phyloP scores from a whole-genome alignment of 2,113 vertebrate species.

The Psilopsiagon aurifrons region DNA sequence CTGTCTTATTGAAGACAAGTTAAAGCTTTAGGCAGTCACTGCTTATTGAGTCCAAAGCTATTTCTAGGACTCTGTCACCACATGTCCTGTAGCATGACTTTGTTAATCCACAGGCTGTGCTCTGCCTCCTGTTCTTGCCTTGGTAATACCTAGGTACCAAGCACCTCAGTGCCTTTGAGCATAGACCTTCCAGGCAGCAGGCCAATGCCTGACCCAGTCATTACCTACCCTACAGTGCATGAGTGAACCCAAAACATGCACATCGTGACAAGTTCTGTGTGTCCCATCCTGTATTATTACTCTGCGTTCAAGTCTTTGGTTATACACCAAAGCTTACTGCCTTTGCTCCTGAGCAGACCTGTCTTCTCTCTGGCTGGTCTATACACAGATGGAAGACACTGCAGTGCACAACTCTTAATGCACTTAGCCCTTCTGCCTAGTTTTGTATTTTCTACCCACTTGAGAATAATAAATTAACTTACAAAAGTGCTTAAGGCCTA shows the following conservation, averaged over 20 bases:
- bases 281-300: not conserved
- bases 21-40: not conserved
- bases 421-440: not conserved
- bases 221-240: not conserved
- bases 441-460: not conserved
- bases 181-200: not conserved
- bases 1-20: not conserved
- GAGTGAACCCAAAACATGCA: not conserved
- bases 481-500: not conserved
- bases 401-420: not conserved
- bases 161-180: not conserved
- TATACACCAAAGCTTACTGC: not conserved
- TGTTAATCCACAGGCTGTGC: not conserved
- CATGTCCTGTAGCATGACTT: not conserved
- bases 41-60: not conserved
- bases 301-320: accelerated
- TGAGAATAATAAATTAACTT: not conserved
- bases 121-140: not conserved
- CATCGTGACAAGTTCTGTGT: not conserved
- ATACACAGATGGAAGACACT: not conserved
- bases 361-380: not conserved
- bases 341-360: not conserved
- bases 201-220: not conserved
- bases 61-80: not conserved
- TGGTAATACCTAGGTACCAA: not conserved